Conservation (phyloP, 2,797 vertebrate genomes). For the Centropyge bicolor region DNA sequence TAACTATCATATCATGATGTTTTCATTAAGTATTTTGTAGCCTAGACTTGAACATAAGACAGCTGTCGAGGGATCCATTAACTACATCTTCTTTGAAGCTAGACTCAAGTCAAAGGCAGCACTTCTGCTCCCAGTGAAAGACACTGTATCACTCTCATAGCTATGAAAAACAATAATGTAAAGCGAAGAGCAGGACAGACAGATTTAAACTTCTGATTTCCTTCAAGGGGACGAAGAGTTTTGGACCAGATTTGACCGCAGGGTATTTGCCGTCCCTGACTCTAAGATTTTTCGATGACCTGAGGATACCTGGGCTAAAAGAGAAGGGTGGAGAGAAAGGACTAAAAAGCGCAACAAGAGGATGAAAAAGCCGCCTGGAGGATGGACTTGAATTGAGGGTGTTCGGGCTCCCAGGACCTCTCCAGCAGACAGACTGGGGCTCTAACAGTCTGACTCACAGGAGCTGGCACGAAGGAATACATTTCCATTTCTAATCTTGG, state of each 20-base stretch:
- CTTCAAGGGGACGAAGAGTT: background rate
- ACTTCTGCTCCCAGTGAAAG: no score
- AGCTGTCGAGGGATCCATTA: background rate
- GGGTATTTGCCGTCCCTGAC: background rate
- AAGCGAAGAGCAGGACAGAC: no score
- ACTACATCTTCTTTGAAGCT: no score
- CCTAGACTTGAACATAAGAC: no score
- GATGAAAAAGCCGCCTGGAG: conserved; percentile 20
- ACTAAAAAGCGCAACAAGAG: background rate
- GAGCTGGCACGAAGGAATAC: conserved; percentile 42
- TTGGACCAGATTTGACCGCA: background rate
- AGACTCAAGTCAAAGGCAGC: no score
- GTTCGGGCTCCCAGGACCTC: conserved; percentile 43
- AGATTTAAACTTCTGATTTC: background rate
- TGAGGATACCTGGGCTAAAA: background rate
- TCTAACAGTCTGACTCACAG: conserved; percentile 48
- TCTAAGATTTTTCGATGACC: conserved; percentile 4
- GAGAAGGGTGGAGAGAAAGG: accelerated
- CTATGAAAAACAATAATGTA: no score
- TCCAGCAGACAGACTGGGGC: conserved; percentile 37
- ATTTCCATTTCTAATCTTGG: conserved; percentile 65
- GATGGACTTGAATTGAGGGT: conserved; percentile 33
- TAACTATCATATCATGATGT: background rate
- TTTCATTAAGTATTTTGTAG: no score
- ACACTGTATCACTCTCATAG: no score